These are phyloP conservation scores for Oscheius sp. DNA, from an alignment of 2,888 invertebrate species.

Conservation along the genomic window DNA sequence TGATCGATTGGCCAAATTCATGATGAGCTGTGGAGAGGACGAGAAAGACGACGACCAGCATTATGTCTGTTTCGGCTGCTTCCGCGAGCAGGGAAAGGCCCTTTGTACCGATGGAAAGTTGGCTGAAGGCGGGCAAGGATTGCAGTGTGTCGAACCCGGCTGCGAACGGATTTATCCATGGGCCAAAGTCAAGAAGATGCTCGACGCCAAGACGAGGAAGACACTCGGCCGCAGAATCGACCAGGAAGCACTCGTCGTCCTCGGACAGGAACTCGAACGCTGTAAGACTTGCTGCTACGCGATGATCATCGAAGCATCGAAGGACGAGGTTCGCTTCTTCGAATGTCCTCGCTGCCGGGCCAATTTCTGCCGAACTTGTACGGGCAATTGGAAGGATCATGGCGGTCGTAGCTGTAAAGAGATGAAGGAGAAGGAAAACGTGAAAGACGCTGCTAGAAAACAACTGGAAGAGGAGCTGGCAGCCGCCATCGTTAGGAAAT, in stretches of 20 bases:
- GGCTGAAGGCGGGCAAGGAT: slow-evolving; percentile 5
- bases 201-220: background rate
- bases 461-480: slow-evolving; percentile 24
- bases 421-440: slow-evolving; percentile 14
- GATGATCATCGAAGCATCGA: slow-evolving; percentile 2
- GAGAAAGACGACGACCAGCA: background rate
- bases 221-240: slow-evolving; percentile 7
- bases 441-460: background rate
- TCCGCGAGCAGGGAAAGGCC: slow-evolving; percentile 15
- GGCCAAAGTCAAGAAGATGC: slow-evolving; percentile 2
- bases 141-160: slow-evolving; percentile 4
- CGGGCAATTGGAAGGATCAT: slow-evolving; percentile 8
- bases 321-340: slow-evolving; percentile 8
- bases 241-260: background rate
- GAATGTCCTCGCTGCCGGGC: slow-evolving; percentile 3
- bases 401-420: slow-evolving; percentile 7
- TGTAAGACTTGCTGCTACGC: slow-evolving; percentile 16
- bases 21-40: background rate
- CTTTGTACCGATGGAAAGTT: slow-evolving; percentile 16
- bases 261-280: slow-evolving; percentile 1
- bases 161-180: slow-evolving; percentile 3
- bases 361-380: slow-evolving; percentile 19
- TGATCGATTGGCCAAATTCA: background rate
- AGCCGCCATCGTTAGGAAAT: slow-evolving; percentile 1
- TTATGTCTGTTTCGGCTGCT: slow-evolving; percentile 8